Evolutionary conservation across 2,113 vertebrate genomes (phyloP).

Genomic region (Corvus hawaiiensis): DNA sequence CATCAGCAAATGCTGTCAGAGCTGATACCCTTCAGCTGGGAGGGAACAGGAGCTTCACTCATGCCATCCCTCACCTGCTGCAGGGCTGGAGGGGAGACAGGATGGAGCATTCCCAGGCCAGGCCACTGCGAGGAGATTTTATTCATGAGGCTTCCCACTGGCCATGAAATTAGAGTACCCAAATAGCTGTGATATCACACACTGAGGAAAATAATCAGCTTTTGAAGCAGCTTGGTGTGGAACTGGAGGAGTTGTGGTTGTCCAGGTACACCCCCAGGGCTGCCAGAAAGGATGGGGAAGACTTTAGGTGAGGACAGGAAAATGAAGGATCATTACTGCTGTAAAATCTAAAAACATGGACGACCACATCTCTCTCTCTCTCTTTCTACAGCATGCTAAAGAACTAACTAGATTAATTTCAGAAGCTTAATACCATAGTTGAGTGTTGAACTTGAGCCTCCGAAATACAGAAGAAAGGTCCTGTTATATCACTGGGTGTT

Average conservation of each 20-base stretch:
- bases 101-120: neutral
- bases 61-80: neutral
- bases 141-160: neutral
- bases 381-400: neutral
- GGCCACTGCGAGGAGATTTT: neutral
- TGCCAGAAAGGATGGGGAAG: neutral
- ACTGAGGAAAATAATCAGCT: neutral
- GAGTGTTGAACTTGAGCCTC: neutral
- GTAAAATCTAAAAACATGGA: neutral
- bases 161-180: neutral
- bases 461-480: neutral
- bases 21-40: neutral
- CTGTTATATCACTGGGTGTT: neutral
- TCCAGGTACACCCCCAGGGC: neutral
- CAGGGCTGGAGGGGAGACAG: neutral
- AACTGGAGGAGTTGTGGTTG: neutral
- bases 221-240: neutral
- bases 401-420: neutral
- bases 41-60: neutral
- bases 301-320: neutral
- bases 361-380: accelerated
- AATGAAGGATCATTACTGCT: neutral
- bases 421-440: neutral
- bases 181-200: neutral
- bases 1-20: neutral